Percentiles rank a stretch among this genome's conserved stretches.
phyloP scores from a whole-genome alignment of 2,113 vertebrate species.

The Brachyhypopomus occidentalis region DNA sequence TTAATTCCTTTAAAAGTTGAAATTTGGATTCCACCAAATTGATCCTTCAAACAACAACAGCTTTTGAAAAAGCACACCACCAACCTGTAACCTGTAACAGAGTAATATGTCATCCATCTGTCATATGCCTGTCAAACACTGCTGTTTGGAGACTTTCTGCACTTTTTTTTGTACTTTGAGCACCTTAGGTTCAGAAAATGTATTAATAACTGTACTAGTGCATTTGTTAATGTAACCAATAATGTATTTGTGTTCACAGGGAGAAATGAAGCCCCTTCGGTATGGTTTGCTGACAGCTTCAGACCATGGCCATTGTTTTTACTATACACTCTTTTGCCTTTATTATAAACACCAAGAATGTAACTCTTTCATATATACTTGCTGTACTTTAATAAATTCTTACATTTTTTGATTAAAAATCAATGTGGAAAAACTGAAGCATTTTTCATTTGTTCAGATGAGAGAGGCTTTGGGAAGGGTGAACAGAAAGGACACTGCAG shows the following conservation, averaged over 20 bases:
- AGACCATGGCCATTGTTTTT: conserved; percentile 61
- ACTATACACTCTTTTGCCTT: conserved; percentile 65
- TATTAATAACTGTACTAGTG: conserved; percentile 11
- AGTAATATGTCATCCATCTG: conserved; percentile 10
- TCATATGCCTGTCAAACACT: not conserved
- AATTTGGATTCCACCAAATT: not conserved
- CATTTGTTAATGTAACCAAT: conserved; percentile 35
- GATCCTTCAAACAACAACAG: not conserved
- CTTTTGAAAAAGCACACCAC: not conserved
- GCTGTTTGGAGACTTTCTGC: not conserved
- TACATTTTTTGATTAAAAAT: conserved; percentile 70
- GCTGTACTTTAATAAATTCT: conserved; percentile 56
- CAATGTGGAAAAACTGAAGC: conserved; percentile 51
- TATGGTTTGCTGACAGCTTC: conserved; percentile 46
- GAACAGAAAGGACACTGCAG: conserved; percentile 78
- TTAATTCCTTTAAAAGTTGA: conserved; percentile 25
- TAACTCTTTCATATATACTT: conserved; percentile 54
- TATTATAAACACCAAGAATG: conserved; percentile 61
- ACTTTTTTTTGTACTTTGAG: not conserved
- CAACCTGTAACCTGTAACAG: conserved; percentile 68
- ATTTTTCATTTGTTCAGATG: conserved; percentile 39
- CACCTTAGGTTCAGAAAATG: not conserved
- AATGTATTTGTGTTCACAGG: conserved; percentile 66
- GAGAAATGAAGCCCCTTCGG: conserved; percentile 67
- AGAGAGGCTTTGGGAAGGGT: conserved; percentile 69